phyloP scores from a whole-genome alignment of 2,888 invertebrate species.

The Poecilus cupreus region DNA sequence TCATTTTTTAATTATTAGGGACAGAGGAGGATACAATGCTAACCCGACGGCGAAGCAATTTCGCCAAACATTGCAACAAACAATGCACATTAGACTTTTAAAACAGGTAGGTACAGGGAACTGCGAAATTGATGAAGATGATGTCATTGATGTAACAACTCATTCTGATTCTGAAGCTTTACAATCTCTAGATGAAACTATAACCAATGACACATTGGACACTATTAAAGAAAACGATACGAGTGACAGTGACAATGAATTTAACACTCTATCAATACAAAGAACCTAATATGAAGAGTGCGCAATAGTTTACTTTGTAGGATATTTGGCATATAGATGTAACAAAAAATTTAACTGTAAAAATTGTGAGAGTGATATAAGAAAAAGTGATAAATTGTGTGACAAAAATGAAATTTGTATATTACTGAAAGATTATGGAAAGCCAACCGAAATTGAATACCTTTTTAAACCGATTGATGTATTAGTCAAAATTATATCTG shows the following conservation, averaged over 20 bases:
- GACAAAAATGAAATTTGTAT: not conserved
- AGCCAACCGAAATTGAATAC: not conserved
- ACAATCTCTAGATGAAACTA: not conserved
- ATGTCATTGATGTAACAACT: not conserved
- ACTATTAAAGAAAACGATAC: not conserved
- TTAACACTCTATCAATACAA: not conserved
- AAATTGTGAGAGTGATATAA: not conserved
- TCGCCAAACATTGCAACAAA: not conserved
- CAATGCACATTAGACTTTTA: not conserved
- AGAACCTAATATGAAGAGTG: not conserved
- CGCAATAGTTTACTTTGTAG: not conserved
- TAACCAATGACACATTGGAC: not conserved
- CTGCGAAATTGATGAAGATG: not conserved
- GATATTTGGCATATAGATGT: not conserved
- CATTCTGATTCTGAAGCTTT: too few species aligned
- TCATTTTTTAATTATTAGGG: not conserved
- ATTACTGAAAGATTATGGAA: not conserved
- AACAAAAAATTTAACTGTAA: not conserved
- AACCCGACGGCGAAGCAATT: not conserved
- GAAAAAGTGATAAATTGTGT: not conserved
- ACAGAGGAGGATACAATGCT: not conserved
- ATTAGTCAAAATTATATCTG: not conserved
- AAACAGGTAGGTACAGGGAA: not conserved
- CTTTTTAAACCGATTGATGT: not conserved
- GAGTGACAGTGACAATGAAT: not conserved